Evolutionary conservation across 1,140 invertebrate species (phyloP).

Genomic region (Temnothorax nylanderi): DNA sequence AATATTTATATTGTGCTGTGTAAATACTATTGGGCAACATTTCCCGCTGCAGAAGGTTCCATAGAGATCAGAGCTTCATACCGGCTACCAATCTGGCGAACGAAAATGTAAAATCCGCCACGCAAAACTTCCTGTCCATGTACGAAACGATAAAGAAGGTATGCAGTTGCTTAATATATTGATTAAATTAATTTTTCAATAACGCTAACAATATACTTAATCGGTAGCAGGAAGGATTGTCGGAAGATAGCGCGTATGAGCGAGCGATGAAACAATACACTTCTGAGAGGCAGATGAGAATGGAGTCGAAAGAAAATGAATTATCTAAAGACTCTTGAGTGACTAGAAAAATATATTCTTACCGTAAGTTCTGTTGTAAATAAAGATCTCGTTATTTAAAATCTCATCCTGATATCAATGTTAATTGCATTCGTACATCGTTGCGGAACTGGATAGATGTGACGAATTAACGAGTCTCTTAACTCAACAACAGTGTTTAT

Average conservation of each 20-base stretch:
- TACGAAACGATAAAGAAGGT: conserved; percentile 86
- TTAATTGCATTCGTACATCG: background rate
- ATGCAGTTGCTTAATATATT: background rate
- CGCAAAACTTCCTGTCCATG: conserved; percentile 87
- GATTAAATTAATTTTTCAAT: background rate
- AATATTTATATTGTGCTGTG: background rate
- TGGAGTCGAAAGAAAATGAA: background rate
- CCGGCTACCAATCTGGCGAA: conserved; percentile 85
- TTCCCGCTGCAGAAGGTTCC: conserved; percentile 87
- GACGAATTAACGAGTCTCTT: background rate
- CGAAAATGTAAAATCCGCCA: conserved; percentile 84
- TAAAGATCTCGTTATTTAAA: conserved; percentile 34
- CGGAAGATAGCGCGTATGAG: conserved; percentile 50
- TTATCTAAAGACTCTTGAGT: too few relatives aligned
- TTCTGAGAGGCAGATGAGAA: background rate
- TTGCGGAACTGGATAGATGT: background rate
- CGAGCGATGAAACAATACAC: conserved; percentile 55
- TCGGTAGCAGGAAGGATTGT: conserved; percentile 52
- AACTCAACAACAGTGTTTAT: conserved; percentile 64
- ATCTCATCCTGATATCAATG: background rate
- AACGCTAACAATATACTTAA: conserved; percentile 6
- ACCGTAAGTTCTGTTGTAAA: conserved; percentile 7
- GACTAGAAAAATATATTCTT: conserved; percentile 3
- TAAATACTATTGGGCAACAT: conserved; percentile 11
- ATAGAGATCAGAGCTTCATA: conserved; percentile 86